Evolutionary conservation across 2,888 invertebrate genomes (phyloP).

Genomic region (Saturnia japonica): DNA sequence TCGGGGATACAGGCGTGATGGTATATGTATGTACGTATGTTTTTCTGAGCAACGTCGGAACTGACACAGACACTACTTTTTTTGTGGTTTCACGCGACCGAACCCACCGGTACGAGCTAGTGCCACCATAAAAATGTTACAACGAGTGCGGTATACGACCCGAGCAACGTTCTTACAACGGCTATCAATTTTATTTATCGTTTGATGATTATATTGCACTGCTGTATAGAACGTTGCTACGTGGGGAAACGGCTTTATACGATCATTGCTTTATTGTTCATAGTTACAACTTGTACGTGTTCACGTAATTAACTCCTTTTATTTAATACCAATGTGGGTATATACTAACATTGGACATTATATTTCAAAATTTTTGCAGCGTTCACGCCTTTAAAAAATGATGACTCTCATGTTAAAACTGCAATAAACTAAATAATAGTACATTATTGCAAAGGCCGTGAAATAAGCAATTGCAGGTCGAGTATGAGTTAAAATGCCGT

Average conservation of each 20-base stretch:
- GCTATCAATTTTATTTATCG: constrained; percentile 52
- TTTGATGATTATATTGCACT: constrained; percentile 46
- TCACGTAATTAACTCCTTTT: constrained; percentile 12
- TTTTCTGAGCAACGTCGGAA: too few relatives aligned
- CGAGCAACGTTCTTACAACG: constrained; percentile 33
- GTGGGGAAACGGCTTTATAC: constrained; percentile 41
- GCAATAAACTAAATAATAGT: too few relatives aligned
- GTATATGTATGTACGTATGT: too few relatives aligned
- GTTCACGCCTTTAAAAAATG: too few relatives aligned
- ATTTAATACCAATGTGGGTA: neutral
- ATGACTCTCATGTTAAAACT: too few relatives aligned
- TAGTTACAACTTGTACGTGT: constrained; percentile 7
- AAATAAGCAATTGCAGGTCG: too few relatives aligned
- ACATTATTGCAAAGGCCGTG: too few relatives aligned
- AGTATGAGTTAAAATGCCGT: too few relatives aligned
- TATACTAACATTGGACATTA: neutral
- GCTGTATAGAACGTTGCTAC: constrained; percentile 36
- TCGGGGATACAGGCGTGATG: too few relatives aligned
- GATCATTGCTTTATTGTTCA: neutral
- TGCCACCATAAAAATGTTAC: constrained; percentile 16
- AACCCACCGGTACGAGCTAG: neutral
- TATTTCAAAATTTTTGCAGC: neutral
- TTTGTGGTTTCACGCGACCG: neutral
- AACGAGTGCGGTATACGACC: constrained; percentile 37
- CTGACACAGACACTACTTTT: too few relatives aligned